Percentiles rank a stretch among this genome's conserved stretches.
phyloP scores from a whole-genome alignment of 2,888 invertebrate species.

The Chymomyza caudatula region DNA sequence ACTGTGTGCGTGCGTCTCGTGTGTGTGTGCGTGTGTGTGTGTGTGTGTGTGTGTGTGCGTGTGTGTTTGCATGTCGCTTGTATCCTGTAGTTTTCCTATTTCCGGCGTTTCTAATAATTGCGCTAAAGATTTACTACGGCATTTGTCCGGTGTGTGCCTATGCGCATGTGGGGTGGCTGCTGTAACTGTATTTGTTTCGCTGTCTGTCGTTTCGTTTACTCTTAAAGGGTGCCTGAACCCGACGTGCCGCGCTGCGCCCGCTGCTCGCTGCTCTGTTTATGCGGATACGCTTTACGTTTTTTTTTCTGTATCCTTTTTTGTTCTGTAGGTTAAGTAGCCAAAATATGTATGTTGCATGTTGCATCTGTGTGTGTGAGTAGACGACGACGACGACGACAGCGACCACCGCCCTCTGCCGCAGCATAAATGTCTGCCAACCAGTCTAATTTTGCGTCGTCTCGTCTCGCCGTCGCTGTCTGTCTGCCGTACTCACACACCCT shows the following conservation, averaged over 20 bases:
- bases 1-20: conserved; percentile 6
- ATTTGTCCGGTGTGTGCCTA: not conserved
- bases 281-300: conserved; percentile 25
- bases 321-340: conserved; percentile 67
- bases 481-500: conserved; percentile 26
- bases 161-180: conserved; percentile 15
- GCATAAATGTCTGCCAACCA: conserved; percentile 64
- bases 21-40: conserved; percentile 16
- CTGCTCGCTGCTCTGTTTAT: conserved; percentile 5
- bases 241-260: not conserved
- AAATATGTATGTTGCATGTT: conserved; percentile 53
- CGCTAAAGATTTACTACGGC: conserved; percentile 16
- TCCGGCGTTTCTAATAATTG: conserved; percentile 37
- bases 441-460: conserved; percentile 58
- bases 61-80: conserved; percentile 17
- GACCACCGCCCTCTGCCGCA: conserved; percentile 67
- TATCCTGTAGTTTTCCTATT: conserved; percentile 41
- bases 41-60: conserved; percentile 11
- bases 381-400: conserved; percentile 24
- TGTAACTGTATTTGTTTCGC: conserved; percentile 20
- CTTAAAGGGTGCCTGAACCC: not conserved
- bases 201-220: not conserved
- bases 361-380: conserved; percentile 36
- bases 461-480: conserved; percentile 35
- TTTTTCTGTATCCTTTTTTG: conserved; percentile 24